Evolutionary conservation across 1,140 invertebrate species (phyloP), one percentile per base, ranked within the genome.

Genomic region (Steinernema khuongi): DNA sequence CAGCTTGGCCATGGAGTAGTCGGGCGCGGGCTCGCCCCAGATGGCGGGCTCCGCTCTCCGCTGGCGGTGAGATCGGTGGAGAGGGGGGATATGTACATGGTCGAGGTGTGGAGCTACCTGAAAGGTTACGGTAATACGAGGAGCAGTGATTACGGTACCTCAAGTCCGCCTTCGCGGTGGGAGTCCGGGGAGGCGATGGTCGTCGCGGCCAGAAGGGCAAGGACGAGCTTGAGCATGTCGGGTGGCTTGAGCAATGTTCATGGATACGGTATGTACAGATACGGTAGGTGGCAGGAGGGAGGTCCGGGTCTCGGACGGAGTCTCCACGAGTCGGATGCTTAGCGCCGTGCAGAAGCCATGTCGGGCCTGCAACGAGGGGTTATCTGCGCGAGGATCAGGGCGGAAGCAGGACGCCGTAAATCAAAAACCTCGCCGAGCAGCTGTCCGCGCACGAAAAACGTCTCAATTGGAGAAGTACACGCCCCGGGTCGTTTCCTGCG

Each of bases 251-350:
- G 50, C 50, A 60, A 60, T 60, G 50, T 60, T 60, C 50, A 60
- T 60, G 50, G 50, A 60, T 60, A 60, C 50, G 50, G 22, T 60
- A 60, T 60, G 50, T 60, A 60, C 50, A 60, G 50, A 60, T 60
- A 60, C 36, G 11, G 4, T 60, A 22, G 50, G 50, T 14, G 50
- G 50, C 19, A 14, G 4, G 50, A 41, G n/a, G 36, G 36, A 7
- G 36, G 7, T n/a, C 36, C 7, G n/a, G n/a, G 36, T n/a, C 7
- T 7, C 36, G 36, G 36, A 7, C n/a, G 36, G 50, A 22, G 14
- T 60, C 11, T 60, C 50, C 26, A n/a, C 50, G 50, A 14, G 50
- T 14, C 7, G n/a, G 36, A 41, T 7, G 7, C 7, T n/a, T 41
- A 41, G 36, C 36, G 36, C 36, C 36, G 7, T 41, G 36, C 36